Base-by-base conservation (phyloP, 1,140 invertebrate species). In the Drosophila sp. region DNA sequence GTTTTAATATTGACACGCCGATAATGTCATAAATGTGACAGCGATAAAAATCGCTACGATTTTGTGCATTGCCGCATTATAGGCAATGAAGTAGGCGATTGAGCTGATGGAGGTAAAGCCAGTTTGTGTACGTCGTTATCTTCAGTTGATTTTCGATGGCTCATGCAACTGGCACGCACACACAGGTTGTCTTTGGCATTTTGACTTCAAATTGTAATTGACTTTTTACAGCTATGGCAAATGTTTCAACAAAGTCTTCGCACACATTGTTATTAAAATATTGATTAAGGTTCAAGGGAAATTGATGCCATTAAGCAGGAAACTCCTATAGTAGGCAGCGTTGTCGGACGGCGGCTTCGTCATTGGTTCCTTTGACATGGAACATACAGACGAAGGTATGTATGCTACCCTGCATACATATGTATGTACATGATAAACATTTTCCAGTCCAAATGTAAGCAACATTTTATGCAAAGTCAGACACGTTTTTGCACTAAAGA, bases 21-120 rank as follows among this genome's bases (percentile, higher is more conserved):
- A 85, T 85, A 90, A 74, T 78, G 85, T 90, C 86, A 90, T 90
- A 86, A 90, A 90, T 90, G 85, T 90, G 86, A 90, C 86, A 90
- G 85, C 79, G 86, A 90, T 90, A 90, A 86, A 78, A 83, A 90
- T 90, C 80, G 79, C 71, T 65, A 71, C 70, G 80, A 70, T 85
- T 77, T 84, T 70, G 66, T 41, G 41, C 29, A 29, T 33, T 29
- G 60, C 38, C 35, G 70, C 56, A 44, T 29, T 33, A n/a, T 35
- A 50, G 50, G 2, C 1, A 23, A 32, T 33, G 40, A 1, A 35
- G 55, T 4, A 58, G 30, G 29, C 4, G 30, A 29, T 30, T 23
- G 30, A 25, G 29, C 33, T 55, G 35, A 8, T 10, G 32, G 41
- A 44, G 44, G 44, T 50, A 8, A 47, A 50, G 25, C 23, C 44